A percentile compares a stretch with the other conserved stretches of the same genome.
These are phyloP conservation scores for Chelon auratus DNA, from an alignment of 2,797 vertebrate species.

Conservation along the genomic window DNA sequence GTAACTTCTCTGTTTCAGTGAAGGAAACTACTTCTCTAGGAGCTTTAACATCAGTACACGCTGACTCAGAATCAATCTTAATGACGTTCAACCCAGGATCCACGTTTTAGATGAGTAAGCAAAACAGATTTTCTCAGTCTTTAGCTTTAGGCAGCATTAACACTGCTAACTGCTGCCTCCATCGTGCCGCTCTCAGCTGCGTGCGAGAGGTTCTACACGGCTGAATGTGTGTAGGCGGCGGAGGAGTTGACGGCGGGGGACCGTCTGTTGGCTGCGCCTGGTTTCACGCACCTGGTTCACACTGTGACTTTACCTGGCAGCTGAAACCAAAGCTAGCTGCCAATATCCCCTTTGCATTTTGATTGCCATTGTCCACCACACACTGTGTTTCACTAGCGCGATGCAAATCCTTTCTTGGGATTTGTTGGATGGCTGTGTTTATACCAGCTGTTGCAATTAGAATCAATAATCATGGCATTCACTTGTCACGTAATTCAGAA, in stretches of 20 bases:
- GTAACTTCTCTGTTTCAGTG: conserved; percentile 12
- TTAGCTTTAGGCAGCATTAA: neutral
- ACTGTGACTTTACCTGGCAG: conserved; percentile 34
- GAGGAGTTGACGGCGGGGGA: neutral
- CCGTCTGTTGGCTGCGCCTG: conserved; percentile 5
- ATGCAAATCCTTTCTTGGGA: neutral
- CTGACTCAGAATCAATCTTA: conserved; percentile 6
- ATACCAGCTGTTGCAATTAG: neutral
- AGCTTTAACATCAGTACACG: conserved; percentile 4
- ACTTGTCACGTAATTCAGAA: neutral
- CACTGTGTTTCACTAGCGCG: conserved; percentile 5
- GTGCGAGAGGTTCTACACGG: neutral
- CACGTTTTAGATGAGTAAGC: neutral
- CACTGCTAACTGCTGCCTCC: neutral
- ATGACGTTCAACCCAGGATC: neutral
- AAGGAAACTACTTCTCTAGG: neutral
- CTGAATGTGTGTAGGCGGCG: neutral
- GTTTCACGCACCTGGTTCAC: conserved; percentile 17
- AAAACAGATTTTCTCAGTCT: neutral
- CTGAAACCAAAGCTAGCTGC: conserved; percentile 7
- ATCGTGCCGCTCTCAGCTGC: neutral
- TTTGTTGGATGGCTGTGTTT: neutral
- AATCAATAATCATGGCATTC: neutral
- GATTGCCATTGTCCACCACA: conserved; percentile 9
- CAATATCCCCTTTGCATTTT: conserved; percentile 8